A percentile compares a stretch with the other conserved stretches of the same genome.
phyloP scores from a whole-genome alignment of 2,113 vertebrate species.

The Siphamia tubifer region DNA sequence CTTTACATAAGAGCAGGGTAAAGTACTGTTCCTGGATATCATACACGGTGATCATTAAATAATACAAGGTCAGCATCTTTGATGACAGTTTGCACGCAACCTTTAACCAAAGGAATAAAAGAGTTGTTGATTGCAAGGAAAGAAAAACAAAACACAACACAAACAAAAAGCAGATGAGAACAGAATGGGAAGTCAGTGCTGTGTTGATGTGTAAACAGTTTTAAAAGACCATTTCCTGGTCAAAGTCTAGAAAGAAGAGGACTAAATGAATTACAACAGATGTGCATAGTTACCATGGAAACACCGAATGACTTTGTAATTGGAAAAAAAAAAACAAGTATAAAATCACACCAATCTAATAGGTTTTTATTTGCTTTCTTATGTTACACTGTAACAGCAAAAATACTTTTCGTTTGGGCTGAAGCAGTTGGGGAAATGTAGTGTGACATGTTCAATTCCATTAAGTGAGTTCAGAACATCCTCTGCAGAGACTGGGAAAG shows the following conservation, averaged over 20 bases:
- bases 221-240: conserved; percentile 52
- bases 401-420: conserved; percentile 35
- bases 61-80: conserved; percentile 51
- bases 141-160: conserved; percentile 3
- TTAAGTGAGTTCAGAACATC: conserved; percentile 53
- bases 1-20: conserved; percentile 66
- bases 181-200: conserved; percentile 64
- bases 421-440: conserved; percentile 36
- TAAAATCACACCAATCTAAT: conserved; percentile 46
- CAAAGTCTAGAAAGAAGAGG: conserved; percentile 10
- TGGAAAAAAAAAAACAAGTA: conserved; percentile 23
- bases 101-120: conserved; percentile 24
- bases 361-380: conserved; percentile 49
- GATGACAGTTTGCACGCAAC: conserved; percentile 35
- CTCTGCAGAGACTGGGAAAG: conserved; percentile 31
- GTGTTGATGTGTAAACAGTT: conserved; percentile 67
- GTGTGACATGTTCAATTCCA: conserved; percentile 48
- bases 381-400: conserved; percentile 28
- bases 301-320: conserved; percentile 4
- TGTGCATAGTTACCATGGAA: conserved; percentile 43
- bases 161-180: conserved; percentile 58
- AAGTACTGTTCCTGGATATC: conserved; percentile 65
- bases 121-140: background rate
- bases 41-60: conserved; percentile 72
- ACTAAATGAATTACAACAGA: conserved; percentile 43